A percentile compares a stretch with the other conserved stretches of the same genome.
Conservation (phyloP, 1,140 invertebrate genomes). For the Rhyacophila brunnea region DNA sequence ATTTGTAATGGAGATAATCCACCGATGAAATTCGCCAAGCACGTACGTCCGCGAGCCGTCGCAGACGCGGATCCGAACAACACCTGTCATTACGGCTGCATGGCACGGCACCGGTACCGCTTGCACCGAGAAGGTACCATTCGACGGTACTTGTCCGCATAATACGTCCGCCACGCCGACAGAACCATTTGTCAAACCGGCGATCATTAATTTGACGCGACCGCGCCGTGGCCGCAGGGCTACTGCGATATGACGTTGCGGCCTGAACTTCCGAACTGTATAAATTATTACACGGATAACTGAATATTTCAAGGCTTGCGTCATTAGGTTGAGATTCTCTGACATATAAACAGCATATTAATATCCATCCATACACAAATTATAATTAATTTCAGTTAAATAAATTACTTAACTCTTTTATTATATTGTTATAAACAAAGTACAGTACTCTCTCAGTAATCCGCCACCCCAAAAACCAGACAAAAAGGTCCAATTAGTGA, state of each 20-base stretch:
- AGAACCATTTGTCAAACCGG: slow-evolving; percentile 24
- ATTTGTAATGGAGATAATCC: background rate
- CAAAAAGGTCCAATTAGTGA: too few relatives aligned
- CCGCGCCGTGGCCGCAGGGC: slow-evolving; percentile 2
- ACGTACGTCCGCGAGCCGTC: too few relatives aligned
- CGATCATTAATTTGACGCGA: slow-evolving; percentile 27
- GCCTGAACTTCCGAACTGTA: background rate
- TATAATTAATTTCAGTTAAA: too few relatives aligned
- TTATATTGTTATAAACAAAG: too few relatives aligned
- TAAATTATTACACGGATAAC: too few relatives aligned
- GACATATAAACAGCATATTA: too few relatives aligned
- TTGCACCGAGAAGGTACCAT: background rate
- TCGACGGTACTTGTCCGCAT: background rate
- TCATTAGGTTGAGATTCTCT: too few relatives aligned
- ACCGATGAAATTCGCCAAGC: background rate
- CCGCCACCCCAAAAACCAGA: too few relatives aligned
- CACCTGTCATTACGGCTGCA: slow-evolving; percentile 1
- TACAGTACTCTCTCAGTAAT: too few relatives aligned
- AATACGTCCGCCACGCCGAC: slow-evolving; percentile 7
- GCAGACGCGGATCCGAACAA: background rate
- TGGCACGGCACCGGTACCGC: background rate
- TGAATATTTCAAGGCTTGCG: too few relatives aligned
- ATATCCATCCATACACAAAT: too few relatives aligned
- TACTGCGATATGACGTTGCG: background rate
- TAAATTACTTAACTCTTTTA: too few relatives aligned